A percentile compares a stretch with the other conserved stretches of the same genome.
These are phyloP conservation scores for Perca flavescens DNA, from an alignment of 2,113 vertebrate species.

Conservation along the genomic window DNA sequence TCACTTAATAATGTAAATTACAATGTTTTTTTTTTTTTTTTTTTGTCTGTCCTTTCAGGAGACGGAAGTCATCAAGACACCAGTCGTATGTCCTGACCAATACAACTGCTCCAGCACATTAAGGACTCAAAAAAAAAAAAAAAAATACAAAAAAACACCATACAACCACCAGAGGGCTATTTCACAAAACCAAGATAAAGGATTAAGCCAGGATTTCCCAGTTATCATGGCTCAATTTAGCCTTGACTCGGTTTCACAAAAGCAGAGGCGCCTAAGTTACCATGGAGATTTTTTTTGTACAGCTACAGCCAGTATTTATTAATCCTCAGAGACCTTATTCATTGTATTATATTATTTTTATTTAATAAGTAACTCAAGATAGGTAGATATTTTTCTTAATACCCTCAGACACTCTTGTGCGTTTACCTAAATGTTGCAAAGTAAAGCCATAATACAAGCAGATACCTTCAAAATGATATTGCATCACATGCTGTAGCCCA, in stretches of 20 bases:
- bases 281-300: too few species aligned
- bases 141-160: background rate
- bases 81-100: conserved; percentile 64
- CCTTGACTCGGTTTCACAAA: too few species aligned
- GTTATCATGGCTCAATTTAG: too few species aligned
- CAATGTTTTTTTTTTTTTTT: background rate
- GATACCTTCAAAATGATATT: background rate
- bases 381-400: background rate
- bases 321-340: background rate
- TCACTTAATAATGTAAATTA: background rate
- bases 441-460: background rate
- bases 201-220: too few species aligned
- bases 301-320: too few species aligned
- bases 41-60: conserved; percentile 60
- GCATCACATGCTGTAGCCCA: background rate
- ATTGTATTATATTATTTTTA: background rate
- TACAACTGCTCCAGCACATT: conserved; percentile 36
- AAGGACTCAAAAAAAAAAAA: background rate
- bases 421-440: background rate
- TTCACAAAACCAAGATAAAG: too few species aligned
- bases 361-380: background rate
- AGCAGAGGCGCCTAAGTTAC: too few species aligned
- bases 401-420: background rate
- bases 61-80: conserved; percentile 27
- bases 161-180: background rate